A percentile compares a stretch with the other conserved stretches of the same genome.
Conservation (phyloP, 64 coral and sea anemone genomes). For the Actinia equina region DNA sequence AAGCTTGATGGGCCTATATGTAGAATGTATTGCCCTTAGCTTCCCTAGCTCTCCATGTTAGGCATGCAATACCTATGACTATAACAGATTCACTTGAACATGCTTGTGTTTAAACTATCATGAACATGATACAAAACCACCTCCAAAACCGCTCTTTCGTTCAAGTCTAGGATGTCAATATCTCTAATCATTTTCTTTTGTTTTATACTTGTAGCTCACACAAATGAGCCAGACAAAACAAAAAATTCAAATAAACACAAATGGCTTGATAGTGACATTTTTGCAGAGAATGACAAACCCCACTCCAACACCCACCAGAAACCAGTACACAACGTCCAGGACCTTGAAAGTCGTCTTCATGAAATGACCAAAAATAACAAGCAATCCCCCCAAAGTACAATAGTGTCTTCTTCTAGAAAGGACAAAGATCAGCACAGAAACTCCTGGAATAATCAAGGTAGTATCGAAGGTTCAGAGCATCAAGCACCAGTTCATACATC, state of each 20-base stretch:
- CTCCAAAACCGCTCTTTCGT: background rate
- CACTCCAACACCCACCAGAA: constrained; percentile 2
- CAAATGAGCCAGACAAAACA: background rate
- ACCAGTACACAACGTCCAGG: constrained; percentile 7
- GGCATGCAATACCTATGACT: too few relatives aligned
- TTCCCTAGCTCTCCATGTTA: too few relatives aligned
- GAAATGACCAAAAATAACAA: background rate
- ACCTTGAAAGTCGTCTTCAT: constrained; percentile 15
- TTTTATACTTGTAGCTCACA: background rate
- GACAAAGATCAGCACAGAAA: background rate
- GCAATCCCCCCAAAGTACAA: background rate
- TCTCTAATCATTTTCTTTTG: background rate
- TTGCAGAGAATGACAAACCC: background rate
- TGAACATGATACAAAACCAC: background rate
- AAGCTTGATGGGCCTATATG: too few relatives aligned
- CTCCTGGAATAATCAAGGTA: background rate
- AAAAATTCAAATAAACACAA: background rate
- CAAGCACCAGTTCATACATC: background rate
- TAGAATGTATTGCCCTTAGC: too few relatives aligned
- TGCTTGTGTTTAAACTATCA: too few relatives aligned
- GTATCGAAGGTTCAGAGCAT: background rate
- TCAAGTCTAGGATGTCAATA: background rate
- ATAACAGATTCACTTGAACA: too few relatives aligned
- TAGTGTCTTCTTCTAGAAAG: background rate
- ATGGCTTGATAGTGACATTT: background rate